These are phyloP conservation scores for Eupithecia pulchellata DNA, from an alignment of 2,888 invertebrate species.

Conservation along the genomic window DNA sequence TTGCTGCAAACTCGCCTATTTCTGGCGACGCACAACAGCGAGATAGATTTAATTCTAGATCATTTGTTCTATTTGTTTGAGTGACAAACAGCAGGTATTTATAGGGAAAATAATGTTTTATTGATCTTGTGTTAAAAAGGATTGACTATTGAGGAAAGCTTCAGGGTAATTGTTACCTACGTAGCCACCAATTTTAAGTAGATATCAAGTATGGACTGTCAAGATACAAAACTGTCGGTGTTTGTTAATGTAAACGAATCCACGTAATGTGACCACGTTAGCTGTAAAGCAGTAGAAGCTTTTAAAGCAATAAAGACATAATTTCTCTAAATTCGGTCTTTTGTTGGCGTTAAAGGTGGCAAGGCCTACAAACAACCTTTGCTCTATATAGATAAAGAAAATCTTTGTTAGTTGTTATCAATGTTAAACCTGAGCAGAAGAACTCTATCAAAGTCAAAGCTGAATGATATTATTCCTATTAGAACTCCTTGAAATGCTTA, in stretches of 20 bases:
- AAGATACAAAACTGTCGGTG: not conserved
- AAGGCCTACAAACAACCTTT: too few relatives aligned
- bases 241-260: not conserved
- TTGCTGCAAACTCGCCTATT: slow-evolving; percentile 84
- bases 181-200: too few relatives aligned
- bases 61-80: slow-evolving; percentile 54
- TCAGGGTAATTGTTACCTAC: not conserved
- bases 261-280: not conserved
- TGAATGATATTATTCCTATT: not conserved
- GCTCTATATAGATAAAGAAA: too few relatives aligned
- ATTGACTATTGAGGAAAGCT: not conserved
- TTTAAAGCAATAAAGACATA: too few relatives aligned
- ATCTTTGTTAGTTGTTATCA: too few relatives aligned
- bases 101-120: slow-evolving; percentile 9
- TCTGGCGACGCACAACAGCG: slow-evolving; percentile 75
- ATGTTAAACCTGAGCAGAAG: not conserved
- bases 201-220: too few relatives aligned
- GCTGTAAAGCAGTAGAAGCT: not conserved
- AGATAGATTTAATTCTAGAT: slow-evolving; percentile 80
- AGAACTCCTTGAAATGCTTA: not conserved
- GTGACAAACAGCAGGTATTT: slow-evolving; percentile 9
- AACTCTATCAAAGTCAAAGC: not conserved
- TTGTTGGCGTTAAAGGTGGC: too few relatives aligned
- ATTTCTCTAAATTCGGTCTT: too few relatives aligned
- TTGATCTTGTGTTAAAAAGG: slow-evolving; percentile 7